A percentile compares a stretch with the other conserved stretches of the same genome.
phyloP scores from a whole-genome alignment of 2,113 vertebrate genomes.

The Hemiscyllium ocellatum region DNA sequence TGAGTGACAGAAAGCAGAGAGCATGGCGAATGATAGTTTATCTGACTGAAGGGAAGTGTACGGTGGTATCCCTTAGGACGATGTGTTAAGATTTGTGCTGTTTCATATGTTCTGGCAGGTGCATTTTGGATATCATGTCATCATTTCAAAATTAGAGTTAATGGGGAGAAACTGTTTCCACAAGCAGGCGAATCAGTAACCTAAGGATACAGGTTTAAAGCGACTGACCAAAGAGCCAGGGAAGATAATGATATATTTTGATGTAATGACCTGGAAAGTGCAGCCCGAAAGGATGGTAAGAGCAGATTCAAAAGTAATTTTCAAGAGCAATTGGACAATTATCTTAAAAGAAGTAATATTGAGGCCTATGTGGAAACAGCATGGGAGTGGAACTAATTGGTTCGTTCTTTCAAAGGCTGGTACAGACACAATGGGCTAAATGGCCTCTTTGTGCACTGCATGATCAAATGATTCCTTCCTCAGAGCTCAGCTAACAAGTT shows the following conservation, averaged over 20 bases:
- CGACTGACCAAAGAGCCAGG: not conserved
- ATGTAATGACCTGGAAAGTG: not conserved
- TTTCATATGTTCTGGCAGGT: not conserved
- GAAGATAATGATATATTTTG: not conserved
- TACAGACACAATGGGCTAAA: not conserved
- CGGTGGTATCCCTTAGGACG: too few relatives aligned
- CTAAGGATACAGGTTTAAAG: not conserved
- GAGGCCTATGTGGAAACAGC: not conserved
- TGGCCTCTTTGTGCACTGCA: not conserved
- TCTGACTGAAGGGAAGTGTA: not conserved
- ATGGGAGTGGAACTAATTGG: not conserved
- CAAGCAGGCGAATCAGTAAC: not conserved
- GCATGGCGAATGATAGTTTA: not conserved
- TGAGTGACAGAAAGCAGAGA: not conserved
- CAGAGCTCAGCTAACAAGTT: not conserved
- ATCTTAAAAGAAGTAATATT: not conserved
- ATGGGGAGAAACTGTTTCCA: not conserved
- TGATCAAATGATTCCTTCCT: not conserved
- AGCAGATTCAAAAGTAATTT: not conserved
- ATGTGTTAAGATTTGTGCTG: not conserved
- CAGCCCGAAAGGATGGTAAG: not conserved
- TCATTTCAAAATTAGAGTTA: not conserved
- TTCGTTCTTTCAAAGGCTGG: not conserved
- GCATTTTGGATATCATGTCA: not conserved
- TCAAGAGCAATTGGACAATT: not conserved